Evolutionary conservation across 2,113 vertebrate species (phyloP).

Genomic region (Apus apus): DNA sequence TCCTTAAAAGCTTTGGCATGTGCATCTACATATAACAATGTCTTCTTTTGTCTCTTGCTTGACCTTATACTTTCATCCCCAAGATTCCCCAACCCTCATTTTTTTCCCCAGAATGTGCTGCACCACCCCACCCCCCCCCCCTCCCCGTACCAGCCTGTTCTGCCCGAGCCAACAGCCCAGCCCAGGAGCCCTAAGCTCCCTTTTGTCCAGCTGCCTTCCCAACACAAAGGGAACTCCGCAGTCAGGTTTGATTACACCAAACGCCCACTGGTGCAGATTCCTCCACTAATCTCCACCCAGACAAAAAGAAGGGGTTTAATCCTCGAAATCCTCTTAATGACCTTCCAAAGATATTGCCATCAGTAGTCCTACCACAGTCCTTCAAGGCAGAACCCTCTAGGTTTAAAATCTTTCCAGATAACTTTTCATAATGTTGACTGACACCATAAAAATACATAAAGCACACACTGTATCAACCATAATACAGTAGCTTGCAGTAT

Average conservation of each 20-base stretch:
- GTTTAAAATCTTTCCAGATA: not conserved
- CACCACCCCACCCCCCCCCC: too few species aligned
- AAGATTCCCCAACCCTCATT: not conserved
- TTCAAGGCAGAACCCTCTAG: not conserved
- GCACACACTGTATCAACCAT: not conserved
- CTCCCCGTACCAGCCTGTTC: not conserved
- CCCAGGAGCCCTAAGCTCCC: not conserved
- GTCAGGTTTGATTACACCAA: not conserved
- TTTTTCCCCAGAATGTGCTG: not conserved
- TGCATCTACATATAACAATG: not conserved
- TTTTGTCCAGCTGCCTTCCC: not conserved
- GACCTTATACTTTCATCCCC: not conserved
- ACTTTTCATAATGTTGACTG: not conserved
- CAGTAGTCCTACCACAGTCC: not conserved
- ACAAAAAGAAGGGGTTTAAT: constrained; percentile 53
- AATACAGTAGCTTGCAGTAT: not conserved
- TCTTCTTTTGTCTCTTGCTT: not conserved
- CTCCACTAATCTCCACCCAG: constrained; percentile 20
- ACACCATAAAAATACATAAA: not conserved
- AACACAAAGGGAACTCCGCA: constrained; percentile 2
- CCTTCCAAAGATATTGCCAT: not conserved
- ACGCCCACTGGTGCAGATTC: constrained; percentile 7
- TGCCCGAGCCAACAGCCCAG: not conserved
- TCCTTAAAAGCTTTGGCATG: not conserved
- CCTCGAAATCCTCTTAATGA: constrained; percentile 50